Base-by-base conservation (phyloP, 2,113 vertebrate species). In the Sapayoa aenigma region DNA sequence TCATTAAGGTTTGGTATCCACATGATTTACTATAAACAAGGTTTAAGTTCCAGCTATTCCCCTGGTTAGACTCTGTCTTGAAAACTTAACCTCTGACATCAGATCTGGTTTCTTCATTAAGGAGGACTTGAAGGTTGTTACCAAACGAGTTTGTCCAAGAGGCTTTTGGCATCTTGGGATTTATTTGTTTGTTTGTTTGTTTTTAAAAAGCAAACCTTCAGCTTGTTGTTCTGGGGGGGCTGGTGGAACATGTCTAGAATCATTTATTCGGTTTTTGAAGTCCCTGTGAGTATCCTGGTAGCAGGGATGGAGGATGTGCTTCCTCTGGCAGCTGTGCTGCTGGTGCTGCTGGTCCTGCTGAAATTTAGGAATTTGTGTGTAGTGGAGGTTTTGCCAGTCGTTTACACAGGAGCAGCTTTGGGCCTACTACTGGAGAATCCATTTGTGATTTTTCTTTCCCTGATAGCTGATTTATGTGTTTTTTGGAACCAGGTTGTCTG, bases 11-110 rank as follows among this genome's bases (percentile, higher is more conserved):
- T 93, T 87, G 75, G 16, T 91, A 25, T 46, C 94, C 75, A 16
- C 30, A 17, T 9, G 22, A 65, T 97, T 97, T 91, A 90, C 94
- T 89, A 37, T 94, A 95, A 96, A 96, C 92, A 86, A 42, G 27
- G 76, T 58, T 90, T 82, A 59, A 84, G 58, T 92, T 82, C 72
- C 88, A 94, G 84, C 82, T 93, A 19, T 94, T 93, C 68, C 89
- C 77, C 69, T 50, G 31, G 27, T 71, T 73, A 60, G 84, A 14
- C 69, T 53, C 55, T 63, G 3, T 80, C 82, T 89, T 46, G 58
- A 62, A 75, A 72, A 66, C 66, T 84, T 39, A 55, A 73, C 84
- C 58, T 85, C 73, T 86, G 89, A 42, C 77, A 84, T 33, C 88
- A 60, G 66, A 60, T 69, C 89, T 79, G 1, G 35, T 78, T 95